Conservation (phyloP, 2,888 invertebrate genomes). For the Cryptocheilus praepositus region DNA sequence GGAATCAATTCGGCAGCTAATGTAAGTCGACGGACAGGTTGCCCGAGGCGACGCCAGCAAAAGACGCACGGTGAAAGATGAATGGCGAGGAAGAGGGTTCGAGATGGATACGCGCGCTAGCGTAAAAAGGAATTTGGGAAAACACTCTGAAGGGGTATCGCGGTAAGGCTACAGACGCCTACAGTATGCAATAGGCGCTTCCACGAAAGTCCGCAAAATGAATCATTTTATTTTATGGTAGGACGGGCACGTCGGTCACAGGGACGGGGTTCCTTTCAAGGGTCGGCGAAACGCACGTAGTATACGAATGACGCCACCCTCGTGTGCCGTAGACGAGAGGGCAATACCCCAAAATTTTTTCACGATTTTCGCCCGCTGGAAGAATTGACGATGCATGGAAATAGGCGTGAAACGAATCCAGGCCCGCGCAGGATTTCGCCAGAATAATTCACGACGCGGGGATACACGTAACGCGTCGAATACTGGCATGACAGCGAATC, state of each 20-base stretch:
- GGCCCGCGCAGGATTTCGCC: too few species aligned
- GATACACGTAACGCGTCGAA: slow-evolving; percentile 12
- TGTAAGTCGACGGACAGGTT: too few species aligned
- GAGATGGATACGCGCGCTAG: not conserved
- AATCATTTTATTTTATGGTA: slow-evolving; percentile 70
- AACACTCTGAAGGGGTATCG: not conserved
- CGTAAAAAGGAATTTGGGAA: too few species aligned
- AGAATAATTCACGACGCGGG: slow-evolving; percentile 9
- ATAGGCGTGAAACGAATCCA: slow-evolving; percentile 24
- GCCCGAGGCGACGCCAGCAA: too few species aligned
- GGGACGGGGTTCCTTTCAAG: slow-evolving; percentile 47
- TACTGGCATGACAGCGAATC: slow-evolving; percentile 8
- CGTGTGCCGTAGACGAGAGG: not conserved
- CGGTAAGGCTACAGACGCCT: slow-evolving; percentile 5
- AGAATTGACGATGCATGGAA: slow-evolving; percentile 39
- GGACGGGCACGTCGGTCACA: slow-evolving; percentile 68
- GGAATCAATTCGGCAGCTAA: too few species aligned
- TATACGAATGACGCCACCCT: slow-evolving; percentile 37
- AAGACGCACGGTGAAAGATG: not conserved
- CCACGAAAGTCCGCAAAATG: slow-evolving; percentile 44
- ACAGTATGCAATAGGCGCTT: slow-evolving; percentile 52
- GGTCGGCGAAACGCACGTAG: slow-evolving; percentile 28
- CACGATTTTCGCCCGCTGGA: slow-evolving; percentile 35
- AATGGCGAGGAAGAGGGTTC: not conserved
- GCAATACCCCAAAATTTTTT: slow-evolving; percentile 34